Conservation (phyloP, 2,888 invertebrate genomes). For the Chymomyza procnemis region DNA sequence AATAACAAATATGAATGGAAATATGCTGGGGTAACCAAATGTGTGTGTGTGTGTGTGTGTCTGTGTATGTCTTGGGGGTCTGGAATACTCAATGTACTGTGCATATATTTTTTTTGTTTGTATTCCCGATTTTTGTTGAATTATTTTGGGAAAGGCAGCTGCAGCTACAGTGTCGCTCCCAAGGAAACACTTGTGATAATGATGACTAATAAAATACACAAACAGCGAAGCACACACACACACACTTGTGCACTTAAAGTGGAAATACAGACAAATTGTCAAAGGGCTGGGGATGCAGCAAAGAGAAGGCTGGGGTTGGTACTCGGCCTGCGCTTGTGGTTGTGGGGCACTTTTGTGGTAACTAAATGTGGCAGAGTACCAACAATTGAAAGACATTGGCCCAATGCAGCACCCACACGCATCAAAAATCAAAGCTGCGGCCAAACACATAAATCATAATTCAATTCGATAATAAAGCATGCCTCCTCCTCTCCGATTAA, state of each 20-base stretch:
- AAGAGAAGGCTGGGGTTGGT: too few relatives aligned
- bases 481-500: neutral
- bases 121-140: neutral
- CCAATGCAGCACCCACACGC: neutral
- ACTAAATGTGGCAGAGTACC: neutral
- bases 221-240: conserved; percentile 29
- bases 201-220: conserved; percentile 69
- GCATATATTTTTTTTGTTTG: neutral
- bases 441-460: neutral
- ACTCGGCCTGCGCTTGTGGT: too few relatives aligned
- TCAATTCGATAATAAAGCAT: neutral
- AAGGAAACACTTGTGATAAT: conserved; percentile 69
- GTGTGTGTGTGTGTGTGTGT: too few relatives aligned
- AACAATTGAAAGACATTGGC: neutral
- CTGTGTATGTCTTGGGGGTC: too few relatives aligned
- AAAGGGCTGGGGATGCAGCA: conserved; percentile 36
- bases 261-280: conserved; percentile 18
- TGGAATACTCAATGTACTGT: neutral
- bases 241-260: conserved; percentile 12
- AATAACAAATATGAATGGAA: conserved; percentile 60
- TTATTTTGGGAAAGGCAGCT: neutral
- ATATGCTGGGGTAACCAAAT: neutral
- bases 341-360: neutral
- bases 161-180: neutral
- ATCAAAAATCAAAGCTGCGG: conserved; percentile 4